A percentile compares a stretch with the other conserved stretches of the same genome.
Conservation (phyloP, 1,140 invertebrate genomes). For the Chionoecetes opilio region DNA sequence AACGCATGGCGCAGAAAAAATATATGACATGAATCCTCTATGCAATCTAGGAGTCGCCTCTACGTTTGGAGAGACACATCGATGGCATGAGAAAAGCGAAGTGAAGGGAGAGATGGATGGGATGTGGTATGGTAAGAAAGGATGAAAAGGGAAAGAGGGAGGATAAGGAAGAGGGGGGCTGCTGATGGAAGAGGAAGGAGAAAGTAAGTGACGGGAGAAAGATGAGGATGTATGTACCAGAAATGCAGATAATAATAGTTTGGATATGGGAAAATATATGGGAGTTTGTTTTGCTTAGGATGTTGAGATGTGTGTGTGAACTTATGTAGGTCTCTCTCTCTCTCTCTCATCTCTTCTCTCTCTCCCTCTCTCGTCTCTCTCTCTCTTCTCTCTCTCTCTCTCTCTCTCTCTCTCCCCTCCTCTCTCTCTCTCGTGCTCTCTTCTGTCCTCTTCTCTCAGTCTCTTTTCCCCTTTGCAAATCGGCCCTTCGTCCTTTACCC, state of each 20-base stretch:
- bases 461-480: too few relatives aligned
- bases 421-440: too few relatives aligned
- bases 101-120: background rate
- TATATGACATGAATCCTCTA: constrained; percentile 8
- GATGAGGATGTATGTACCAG: background rate
- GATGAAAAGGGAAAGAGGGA: background rate
- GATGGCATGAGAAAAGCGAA: background rate
- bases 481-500: too few relatives aligned
- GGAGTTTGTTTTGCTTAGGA: background rate
- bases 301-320: background rate
- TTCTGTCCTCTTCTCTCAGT: too few relatives aligned
- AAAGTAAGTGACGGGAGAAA: background rate
- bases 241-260: background rate
- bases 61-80: background rate
- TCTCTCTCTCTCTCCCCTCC: too few relatives aligned
- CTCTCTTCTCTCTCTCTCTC: too few relatives aligned
- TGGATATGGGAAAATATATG: background rate
- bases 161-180: background rate
- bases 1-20: background rate
- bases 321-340: background rate
- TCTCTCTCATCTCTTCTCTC: background rate
- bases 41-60: constrained; percentile 17
- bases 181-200: background rate
- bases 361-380: background rate
- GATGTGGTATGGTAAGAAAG: background rate